Evolutionary conservation across 2,113 vertebrate genomes (phyloP), one percentile per base, ranked within the genome.

Genomic region (Asarcornis scutulata): DNA sequence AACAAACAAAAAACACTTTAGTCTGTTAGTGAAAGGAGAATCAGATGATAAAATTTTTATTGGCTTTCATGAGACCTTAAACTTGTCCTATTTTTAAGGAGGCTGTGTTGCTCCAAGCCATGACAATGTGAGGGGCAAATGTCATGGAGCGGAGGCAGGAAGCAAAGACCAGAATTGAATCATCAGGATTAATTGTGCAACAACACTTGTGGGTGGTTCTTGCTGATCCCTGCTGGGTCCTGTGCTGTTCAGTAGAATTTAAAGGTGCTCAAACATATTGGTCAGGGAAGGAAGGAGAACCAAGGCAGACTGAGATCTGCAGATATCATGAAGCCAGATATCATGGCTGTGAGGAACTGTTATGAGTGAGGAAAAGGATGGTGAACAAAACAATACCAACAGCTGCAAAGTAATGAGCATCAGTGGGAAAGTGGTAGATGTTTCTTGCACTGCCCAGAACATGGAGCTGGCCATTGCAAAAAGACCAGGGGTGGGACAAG

Each of bases 151-250:
- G 48, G 34, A 86, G 58, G 20, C 13, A 86, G 20, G 34, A 83
- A 69, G 13, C 31, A 25, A 69, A 80, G 4, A 44, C 11, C 11
- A 60, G 17, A 50, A 38, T 32, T 69, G 31, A 52, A 59, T 25
- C 16, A 13, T 22, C 60, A 78, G 26, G 31, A 25, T 50, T 38
- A 13, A 9, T 13, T 25, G 2, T 50, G 31, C 52, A 72, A 71
- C 9, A 17, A 7, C 5, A 42, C 52, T 10, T 55, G 23, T 25
- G n/a, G 15, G 71, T 84, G 82, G 40, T 59, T 62, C 23, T 82
- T 0, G 0, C 2, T 36, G 40, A 72, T 9, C 7, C 60, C 82
- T 1, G 0, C 11, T 50, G 26, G 3, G 6, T 63, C 36, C 42
- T 50, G 31, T 9, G 17, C n/a, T 63, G 27, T 44, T 72, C 21